Evolutionary conservation across 1,140 invertebrate genomes (phyloP).

Genomic region (Cyphomyrmex costatus): DNA sequence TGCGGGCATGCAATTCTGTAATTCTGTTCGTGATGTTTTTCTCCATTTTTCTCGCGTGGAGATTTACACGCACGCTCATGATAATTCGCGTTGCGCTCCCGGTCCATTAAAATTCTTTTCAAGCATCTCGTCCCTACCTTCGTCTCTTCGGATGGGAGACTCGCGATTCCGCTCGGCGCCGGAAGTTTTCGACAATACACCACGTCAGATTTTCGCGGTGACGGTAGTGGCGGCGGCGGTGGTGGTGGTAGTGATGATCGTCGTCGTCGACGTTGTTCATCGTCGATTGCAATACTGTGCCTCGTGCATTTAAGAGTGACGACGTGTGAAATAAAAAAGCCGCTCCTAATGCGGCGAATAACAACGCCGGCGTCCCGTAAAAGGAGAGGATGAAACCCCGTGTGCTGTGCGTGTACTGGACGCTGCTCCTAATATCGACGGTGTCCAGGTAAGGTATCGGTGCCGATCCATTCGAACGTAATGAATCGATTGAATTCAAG

Average conservation of each 20-base stretch:
- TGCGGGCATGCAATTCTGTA: not conserved
- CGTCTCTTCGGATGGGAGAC: not conserved
- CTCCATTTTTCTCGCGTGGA: not conserved
- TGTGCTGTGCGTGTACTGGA: slow-evolving; percentile 87
- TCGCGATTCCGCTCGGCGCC: not conserved
- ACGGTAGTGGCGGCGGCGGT: slow-evolving; percentile 19
- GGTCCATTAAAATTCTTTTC: not conserved
- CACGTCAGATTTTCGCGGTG: slow-evolving; percentile 70
- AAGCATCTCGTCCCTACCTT: not conserved
- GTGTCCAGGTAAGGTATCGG: slow-evolving; percentile 86
- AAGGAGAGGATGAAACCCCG: slow-evolving; percentile 87
- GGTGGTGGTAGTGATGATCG: slow-evolving; percentile 34
- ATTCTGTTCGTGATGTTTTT: not conserved
- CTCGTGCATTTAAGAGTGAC: slow-evolving; percentile 8
- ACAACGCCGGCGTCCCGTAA: slow-evolving; percentile 42
- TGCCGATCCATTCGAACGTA: slow-evolving; percentile 15
- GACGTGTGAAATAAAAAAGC: slow-evolving; percentile 28
- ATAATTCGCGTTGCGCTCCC: not conserved
- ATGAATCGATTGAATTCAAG: not conserved
- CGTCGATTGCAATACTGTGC: not conserved
- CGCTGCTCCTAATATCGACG: slow-evolving; percentile 87
- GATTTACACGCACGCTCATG: not conserved
- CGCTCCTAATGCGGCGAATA: slow-evolving; percentile 27
- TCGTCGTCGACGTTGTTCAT: slow-evolving; percentile 34
- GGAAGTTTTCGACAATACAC: slow-evolving; percentile 52